Conservation (phyloP, 2,113 vertebrate genomes). For the Dasyornis broadbenti region DNA sequence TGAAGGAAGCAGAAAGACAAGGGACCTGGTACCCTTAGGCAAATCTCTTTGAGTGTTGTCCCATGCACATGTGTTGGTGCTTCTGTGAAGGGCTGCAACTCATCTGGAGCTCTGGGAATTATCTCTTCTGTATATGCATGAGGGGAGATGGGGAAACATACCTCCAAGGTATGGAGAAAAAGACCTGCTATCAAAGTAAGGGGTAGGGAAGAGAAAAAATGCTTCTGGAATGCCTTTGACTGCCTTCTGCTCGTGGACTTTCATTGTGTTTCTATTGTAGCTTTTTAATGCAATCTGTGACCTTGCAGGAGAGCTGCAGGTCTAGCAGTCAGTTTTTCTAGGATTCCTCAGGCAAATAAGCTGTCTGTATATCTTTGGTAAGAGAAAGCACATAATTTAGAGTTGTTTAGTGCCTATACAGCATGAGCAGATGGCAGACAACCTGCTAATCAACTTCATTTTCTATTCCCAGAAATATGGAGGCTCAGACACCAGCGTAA, state of each 20-base stretch:
- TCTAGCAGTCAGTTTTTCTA: not conserved
- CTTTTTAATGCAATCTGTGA: not conserved
- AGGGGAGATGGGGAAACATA: not conserved
- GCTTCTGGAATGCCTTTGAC: not conserved
- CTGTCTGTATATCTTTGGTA: not conserved
- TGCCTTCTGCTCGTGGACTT: not conserved
- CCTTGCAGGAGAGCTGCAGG: not conserved
- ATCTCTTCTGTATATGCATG: not conserved
- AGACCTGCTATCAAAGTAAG: not conserved
- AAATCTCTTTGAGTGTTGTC: not conserved
- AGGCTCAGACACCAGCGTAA: constrained; percentile 66
- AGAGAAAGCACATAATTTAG: not conserved
- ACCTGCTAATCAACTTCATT: not conserved
- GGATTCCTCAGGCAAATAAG: not conserved
- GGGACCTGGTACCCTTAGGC: not conserved
- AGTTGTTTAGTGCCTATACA: not conserved
- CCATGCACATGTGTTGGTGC: fast-evolving
- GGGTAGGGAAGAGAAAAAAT: fast-evolving
- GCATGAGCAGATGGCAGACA: not conserved
- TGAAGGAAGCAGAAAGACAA: not conserved
- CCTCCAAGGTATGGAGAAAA: not conserved
- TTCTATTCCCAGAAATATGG: constrained; percentile 72
- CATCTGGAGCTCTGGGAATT: not conserved
- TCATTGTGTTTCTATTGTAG: not conserved
- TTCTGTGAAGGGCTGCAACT: not conserved